Percentiles rank a stretch among this genome's conserved stretches.
phyloP scores from a whole-genome alignment of 2,113 vertebrate genomes.

The Acanthochromis polyacanthus region DNA sequence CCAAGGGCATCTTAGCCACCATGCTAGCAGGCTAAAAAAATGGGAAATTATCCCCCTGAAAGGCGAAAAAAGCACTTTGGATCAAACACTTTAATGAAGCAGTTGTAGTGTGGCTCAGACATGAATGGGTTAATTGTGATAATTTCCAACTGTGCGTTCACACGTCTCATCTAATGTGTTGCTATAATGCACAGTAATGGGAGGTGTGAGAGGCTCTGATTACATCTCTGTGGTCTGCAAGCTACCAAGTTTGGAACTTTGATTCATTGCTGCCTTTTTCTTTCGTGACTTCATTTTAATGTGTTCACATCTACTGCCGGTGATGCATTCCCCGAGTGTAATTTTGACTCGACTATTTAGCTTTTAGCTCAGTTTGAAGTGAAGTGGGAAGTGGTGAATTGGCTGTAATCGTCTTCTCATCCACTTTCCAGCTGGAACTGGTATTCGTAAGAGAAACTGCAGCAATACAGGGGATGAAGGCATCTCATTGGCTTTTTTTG shows the following conservation, averaged over 20 bases:
- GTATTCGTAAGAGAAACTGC: not conserved
- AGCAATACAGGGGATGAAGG: not conserved
- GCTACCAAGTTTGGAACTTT: not conserved
- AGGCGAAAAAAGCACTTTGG: constrained; percentile 28
- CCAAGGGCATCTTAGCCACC: constrained; percentile 11
- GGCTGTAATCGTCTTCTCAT: constrained; percentile 22
- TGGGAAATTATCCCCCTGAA: constrained; percentile 35
- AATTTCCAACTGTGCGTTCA: constrained; percentile 27
- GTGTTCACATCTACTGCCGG: not conserved
- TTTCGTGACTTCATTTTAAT: not conserved
- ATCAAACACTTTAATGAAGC: constrained; percentile 43
- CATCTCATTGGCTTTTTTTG: not conserved
- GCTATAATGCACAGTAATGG: constrained; percentile 6
- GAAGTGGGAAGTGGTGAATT: not conserved
- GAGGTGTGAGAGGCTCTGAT: constrained; percentile 13
- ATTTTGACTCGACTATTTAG: not conserved
- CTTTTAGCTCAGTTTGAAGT: not conserved
- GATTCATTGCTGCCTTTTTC: not conserved
- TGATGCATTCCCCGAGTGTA: not conserved
- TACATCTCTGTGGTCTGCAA: not conserved
- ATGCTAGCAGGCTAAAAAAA: constrained; percentile 10
- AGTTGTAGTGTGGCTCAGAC: constrained; percentile 17
- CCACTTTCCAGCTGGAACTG: not conserved
- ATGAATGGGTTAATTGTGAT: constrained; percentile 42
- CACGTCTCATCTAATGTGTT: constrained; percentile 23